phyloP scores from a whole-genome alignment of 2,797 vertebrate genomes.

The Ciconia nigra region DNA sequence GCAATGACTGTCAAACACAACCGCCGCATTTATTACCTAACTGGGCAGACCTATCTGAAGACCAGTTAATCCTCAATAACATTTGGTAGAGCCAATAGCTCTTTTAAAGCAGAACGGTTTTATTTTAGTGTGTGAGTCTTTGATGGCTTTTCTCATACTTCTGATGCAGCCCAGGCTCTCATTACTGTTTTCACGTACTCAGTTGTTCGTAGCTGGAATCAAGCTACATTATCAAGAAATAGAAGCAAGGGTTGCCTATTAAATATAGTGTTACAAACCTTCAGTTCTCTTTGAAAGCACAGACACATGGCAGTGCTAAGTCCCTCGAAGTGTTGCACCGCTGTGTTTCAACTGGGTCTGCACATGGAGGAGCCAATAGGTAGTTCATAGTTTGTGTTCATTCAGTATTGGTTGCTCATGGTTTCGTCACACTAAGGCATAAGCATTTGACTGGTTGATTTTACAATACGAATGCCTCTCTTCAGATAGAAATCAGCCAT shows the following conservation, averaged over 20 bases:
- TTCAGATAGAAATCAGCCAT: neutral
- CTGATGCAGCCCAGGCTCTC: neutral
- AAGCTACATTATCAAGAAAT: neutral
- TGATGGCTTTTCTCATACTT: neutral
- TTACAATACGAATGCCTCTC: neutral
- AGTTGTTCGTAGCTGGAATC: neutral
- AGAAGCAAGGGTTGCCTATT: neutral
- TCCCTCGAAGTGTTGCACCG: neutral
- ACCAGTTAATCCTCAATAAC: slow-evolving; percentile 5
- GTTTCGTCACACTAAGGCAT: neutral
- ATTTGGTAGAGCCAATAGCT: neutral
- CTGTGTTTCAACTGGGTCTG: neutral
- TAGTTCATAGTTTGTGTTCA: neutral
- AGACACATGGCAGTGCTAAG: neutral
- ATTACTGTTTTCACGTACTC: neutral
- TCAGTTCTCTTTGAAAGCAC: neutral
- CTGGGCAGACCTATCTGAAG: neutral
- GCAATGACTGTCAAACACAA: neutral
- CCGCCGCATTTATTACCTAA: neutral
- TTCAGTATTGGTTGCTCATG: neutral
- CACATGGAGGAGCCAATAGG: neutral
- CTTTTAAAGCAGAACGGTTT: neutral
- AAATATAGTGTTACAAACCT: neutral
- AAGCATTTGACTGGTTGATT: neutral
- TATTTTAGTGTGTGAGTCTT: neutral